Evolutionary conservation across 2,797 vertebrate species (phyloP), one percentile per base, ranked within the genome.

Genomic region (Helarctos malayanus): DNA sequence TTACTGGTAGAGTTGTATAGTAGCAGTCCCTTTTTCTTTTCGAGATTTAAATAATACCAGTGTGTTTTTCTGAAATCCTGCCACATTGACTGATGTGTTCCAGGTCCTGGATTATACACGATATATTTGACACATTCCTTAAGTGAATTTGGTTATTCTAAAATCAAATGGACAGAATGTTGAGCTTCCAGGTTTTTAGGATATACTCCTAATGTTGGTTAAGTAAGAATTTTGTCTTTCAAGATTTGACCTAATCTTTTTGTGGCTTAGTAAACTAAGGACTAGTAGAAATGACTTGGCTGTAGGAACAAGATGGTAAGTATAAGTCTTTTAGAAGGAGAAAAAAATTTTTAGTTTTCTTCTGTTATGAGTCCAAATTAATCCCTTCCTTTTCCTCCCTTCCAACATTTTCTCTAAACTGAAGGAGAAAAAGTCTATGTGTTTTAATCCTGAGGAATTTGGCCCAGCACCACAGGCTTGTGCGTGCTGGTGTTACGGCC

Each of bases 401-500:
- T 47, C 27, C 35, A 16, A 16, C 54, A 61, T 73, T 49, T 71
- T 75, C 23, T 54, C 21, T 52, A 29, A 78, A 75, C 29, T 5
- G 15, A 68, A 87, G 80, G 57, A 56, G 59, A 21, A 57, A 52
- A 71, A 45, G 52, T 8, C 0, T 19, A 0, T 14, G 3, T 25
- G 14, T 56, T 52, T 81, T 16, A 21, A 19, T 45, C 45, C 78
- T 3, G n/a, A 78, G 89, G 52, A 59, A 25, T 29, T 14, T 1
- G 49, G 25, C 3, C 3, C 21, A 25, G 49, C 10, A 0, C 52
- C 41, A 0, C 10, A 0, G 54, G 61, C 56, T 27, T 32, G 14
- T 5, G 1, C 5, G 15, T 0, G 4, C 13, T 1, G 0, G 6
- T 12, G 2, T 10, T 1, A 1, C 3, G 18, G n/a, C 82, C 80